phyloP scores from a whole-genome alignment of 2,797 vertebrate genomes.

The Oryzias sinensis region DNA sequence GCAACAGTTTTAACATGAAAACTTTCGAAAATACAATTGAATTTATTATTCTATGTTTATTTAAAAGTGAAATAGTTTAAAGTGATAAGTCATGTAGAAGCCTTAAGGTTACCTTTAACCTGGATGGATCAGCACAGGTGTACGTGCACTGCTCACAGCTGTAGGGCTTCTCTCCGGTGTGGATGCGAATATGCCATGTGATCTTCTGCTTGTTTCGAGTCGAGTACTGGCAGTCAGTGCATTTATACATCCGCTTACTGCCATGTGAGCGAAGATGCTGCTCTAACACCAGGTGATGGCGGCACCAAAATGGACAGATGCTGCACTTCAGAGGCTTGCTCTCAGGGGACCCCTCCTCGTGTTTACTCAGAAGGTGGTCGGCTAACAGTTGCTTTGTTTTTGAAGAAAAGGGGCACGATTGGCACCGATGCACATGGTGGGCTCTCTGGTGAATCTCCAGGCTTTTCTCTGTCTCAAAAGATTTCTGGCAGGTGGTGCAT shows the following conservation, averaged over 20 bases:
- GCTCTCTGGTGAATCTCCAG: slow-evolving; percentile 79
- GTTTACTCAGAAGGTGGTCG: slow-evolving; percentile 84
- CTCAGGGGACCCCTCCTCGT: slow-evolving; percentile 74
- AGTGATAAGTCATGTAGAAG: neutral
- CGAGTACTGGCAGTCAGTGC: slow-evolving; percentile 88
- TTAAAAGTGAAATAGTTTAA: neutral
- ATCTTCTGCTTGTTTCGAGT: slow-evolving; percentile 96
- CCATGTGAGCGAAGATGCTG: slow-evolving; percentile 92
- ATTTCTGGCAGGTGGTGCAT: slow-evolving; percentile 78
- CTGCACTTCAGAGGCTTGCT: slow-evolving; percentile 83
- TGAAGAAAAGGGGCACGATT: slow-evolving; percentile 84
- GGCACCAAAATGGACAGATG: slow-evolving; percentile 85
- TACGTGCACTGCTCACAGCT: slow-evolving; percentile 90
- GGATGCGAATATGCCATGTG: slow-evolving; percentile 94
- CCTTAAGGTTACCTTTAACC: slow-evolving; percentile 85
- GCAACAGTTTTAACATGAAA: too few species aligned
- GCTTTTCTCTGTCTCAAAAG: slow-evolving; percentile 72
- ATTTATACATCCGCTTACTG: slow-evolving; percentile 90
- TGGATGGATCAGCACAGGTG: slow-evolving; percentile 89
- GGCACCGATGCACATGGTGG: slow-evolving; percentile 85
- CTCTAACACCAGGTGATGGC: slow-evolving; percentile 89
- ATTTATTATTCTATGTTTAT: too few species aligned
- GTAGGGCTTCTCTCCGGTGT: slow-evolving; percentile 97
- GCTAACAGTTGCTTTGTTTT: slow-evolving; percentile 85
- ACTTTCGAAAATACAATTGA: too few species aligned